Evolutionary conservation across 2,113 vertebrate species (phyloP), one percentile per base, ranked within the genome.

Genomic region (Delphinus delphis): DNA sequence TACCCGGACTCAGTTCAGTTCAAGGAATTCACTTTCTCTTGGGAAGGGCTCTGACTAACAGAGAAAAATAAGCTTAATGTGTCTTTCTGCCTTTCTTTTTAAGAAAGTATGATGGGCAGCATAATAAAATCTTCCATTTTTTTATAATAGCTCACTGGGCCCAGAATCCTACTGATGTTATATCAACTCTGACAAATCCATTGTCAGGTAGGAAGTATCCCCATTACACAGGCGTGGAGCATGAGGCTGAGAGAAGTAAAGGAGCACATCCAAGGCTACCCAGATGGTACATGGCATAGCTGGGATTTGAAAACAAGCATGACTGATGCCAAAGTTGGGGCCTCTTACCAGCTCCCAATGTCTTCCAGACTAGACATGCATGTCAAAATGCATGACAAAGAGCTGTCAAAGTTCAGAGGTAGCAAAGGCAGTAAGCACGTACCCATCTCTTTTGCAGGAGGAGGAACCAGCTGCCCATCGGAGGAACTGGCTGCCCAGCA

Each of bases 1-100:
- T 8, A 38, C 17, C 31, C 83, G 47, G 55, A 74, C 8, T 84
- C n/a, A 6, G 73, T 25, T 25, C 23, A 21, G 38, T 18, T 47
- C 44, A 41, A 88, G 50, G 63, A 93, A 73, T 91, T 77, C 21
- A 41, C 86, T 95, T 95, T 91, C 65, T 90, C 55, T 70, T n/a
- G 25, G 26, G 62, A 92, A 84, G 70, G 33, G 7, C 15, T 38
- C 60, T 77, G 68, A 65, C 28, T 77, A 73, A 65, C 28, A 63
- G 2, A 79, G 41, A 63, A 63, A 93, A 91, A 55, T 44, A 88
- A 90, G 33, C 65, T 62, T 44, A 47, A 60, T 63, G 10, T 28
- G 58, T 84, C 31, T 60, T 73, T 79, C 74, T 79, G 18, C 5
- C 10, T 9, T 33, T 33, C 18, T 70, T 50, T 33, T 81, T 94